Evolutionary conservation across 2,797 vertebrate species (phyloP), one percentile per base, ranked within the genome.

Genomic region (Falco columbarius): DNA sequence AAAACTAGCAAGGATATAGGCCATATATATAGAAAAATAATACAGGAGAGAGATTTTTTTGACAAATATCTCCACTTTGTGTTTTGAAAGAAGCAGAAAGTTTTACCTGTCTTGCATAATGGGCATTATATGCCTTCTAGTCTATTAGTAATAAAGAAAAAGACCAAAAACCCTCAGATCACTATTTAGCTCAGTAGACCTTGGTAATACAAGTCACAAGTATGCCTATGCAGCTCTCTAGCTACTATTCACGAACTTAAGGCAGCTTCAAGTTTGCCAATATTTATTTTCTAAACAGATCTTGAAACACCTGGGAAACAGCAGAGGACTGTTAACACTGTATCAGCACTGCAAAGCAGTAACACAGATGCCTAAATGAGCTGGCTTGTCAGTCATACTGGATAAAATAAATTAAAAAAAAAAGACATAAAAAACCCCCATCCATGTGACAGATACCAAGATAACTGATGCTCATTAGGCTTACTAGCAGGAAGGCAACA

Each of bases 31-130:
- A 51, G 7, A 7, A 21, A 34, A 56, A 72, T 21, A 75, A 70
- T 7, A 54, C 0, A 49, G 3, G 12, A 14, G 19, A 18, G 11
- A 62, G 16, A 46, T 1, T 49, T 20, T 20, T 23, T 36, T 42
- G 89, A 71, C 20, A 82, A 83, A 62, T 59, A 27, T 4, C n/a
- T 90, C 14, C 51, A 24, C 8, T 62, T 44, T 9, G 10, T 79
- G 44, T 61, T 93, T 24, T 54, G 40, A 88, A 95, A 87, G n/a
- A 85, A 70, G 22, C 6, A 80, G 11, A 52, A 77, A 54, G n/a
- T 47, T 86, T 71, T 49, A n/a, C n/a, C 66, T 47, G 8, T 42
- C 55, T 58, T 75, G 34, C 4, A 20, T 32, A 85, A 86, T 29
- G 26, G 79, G 7, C 30, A 23, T 65, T 59, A 74, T 32, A 27